Percentiles rank a stretch among this genome's conserved stretches.
Conservation (phyloP, 2,888 invertebrate genomes). For the Beris chalybata region DNA sequence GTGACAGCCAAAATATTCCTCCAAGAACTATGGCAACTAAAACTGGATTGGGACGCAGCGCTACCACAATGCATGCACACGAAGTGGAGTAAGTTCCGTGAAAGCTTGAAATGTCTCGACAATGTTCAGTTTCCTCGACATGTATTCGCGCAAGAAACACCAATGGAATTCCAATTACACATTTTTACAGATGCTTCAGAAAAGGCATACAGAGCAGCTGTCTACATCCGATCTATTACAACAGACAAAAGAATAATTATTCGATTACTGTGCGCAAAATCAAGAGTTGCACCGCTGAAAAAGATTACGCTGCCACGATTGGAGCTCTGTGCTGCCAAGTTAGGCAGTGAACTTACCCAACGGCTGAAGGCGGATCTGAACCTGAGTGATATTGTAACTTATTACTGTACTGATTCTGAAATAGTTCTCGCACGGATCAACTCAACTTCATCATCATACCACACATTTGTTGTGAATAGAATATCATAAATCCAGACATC, state of each 20-base stretch:
- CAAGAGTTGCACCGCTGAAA: background rate
- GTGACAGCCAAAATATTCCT: no score
- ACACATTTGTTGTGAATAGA: background rate
- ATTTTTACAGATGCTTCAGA: slow-evolving; percentile 12
- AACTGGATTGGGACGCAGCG: no score
- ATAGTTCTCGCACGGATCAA: background rate
- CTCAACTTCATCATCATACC: background rate
- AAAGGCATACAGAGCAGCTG: slow-evolving; percentile 8
- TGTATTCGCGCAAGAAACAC: background rate
- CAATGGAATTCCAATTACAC: slow-evolving; percentile 14
- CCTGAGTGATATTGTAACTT: background rate
- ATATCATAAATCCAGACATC: background rate
- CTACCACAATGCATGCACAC: no score
- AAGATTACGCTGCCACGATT: background rate
- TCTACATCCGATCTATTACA: background rate
- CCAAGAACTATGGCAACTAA: no score
- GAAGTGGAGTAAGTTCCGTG: no score
- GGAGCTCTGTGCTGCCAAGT: slow-evolving; percentile 1
- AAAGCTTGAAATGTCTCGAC: background rate
- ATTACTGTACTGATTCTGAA: background rate
- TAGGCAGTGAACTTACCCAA: background rate
- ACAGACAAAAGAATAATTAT: background rate
- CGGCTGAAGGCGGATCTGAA: background rate
- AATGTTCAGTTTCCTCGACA: slow-evolving; percentile 4
- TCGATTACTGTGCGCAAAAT: background rate